phyloP scores from a whole-genome alignment of 2,888 invertebrate genomes.

The Acholoe squamosa region DNA sequence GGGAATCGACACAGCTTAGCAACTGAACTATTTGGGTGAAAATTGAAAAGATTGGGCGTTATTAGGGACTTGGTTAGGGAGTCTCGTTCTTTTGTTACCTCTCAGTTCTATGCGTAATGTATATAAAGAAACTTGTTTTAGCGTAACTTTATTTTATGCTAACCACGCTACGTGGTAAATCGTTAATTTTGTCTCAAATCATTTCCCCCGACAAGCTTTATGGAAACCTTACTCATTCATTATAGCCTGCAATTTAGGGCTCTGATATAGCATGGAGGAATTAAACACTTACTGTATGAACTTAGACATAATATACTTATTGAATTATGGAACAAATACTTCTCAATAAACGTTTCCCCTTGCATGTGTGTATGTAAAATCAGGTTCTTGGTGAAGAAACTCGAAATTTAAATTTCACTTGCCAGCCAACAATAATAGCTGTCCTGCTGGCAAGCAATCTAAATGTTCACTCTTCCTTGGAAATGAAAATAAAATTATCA shows the following conservation, averaged over 20 bases:
- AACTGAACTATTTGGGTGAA: too few species aligned
- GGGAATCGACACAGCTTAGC: too few species aligned
- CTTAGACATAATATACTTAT: background rate
- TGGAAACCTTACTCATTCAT: background rate
- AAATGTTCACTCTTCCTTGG: conserved; percentile 44
- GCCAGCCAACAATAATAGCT: background rate
- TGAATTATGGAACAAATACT: background rate
- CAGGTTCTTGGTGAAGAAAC: conserved; percentile 6
- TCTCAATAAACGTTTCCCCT: background rate
- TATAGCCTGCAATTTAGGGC: background rate
- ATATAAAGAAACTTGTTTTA: conserved; percentile 14
- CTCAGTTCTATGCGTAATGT: conserved; percentile 2
- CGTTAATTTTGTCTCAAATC: conserved; percentile 9
- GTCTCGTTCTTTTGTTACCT: background rate
- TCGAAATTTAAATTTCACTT: background rate
- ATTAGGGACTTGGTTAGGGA: background rate
- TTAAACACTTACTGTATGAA: background rate
- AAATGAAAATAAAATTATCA: conserved; percentile 22
- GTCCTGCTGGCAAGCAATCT: background rate
- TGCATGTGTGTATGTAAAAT: conserved; percentile 24
- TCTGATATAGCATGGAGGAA: background rate
- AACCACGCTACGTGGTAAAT: background rate
- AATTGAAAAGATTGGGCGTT: background rate
- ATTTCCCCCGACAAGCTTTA: background rate
- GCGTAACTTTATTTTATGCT: conserved; percentile 24